A percentile compares a stretch with the other conserved stretches of the same genome.
These are phyloP conservation scores for Fukomys damarensis DNA, from an alignment of 2,113 vertebrate species.

Conservation along the genomic window DNA sequence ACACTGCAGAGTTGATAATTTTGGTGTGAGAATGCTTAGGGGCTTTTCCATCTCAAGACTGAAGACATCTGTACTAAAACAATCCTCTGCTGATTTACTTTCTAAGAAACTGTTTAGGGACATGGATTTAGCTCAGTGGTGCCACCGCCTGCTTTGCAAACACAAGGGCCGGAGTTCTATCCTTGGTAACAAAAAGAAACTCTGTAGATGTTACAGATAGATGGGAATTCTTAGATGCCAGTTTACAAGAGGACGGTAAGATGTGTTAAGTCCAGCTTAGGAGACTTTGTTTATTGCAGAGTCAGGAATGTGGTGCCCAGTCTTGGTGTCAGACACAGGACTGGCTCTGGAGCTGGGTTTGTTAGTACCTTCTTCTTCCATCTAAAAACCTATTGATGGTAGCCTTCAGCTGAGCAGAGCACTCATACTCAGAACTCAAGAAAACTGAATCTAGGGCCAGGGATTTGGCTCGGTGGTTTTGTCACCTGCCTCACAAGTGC, in stretches of 20 bases:
- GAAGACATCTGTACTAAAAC: neutral
- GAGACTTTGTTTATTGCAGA: constrained; percentile 34
- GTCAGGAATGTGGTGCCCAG: neutral
- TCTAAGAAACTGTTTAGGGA: too few relatives aligned
- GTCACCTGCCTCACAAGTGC: too few relatives aligned
- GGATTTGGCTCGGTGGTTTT: too few relatives aligned
- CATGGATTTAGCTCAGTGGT: too few relatives aligned
- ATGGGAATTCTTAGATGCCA: neutral
- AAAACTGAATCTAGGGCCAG: neutral
- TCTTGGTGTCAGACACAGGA: neutral
- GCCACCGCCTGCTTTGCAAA: too few relatives aligned
- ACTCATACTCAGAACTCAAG: neutral
- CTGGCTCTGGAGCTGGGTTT: neutral
- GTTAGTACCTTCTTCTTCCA: neutral
- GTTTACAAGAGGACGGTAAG: constrained; percentile 38
- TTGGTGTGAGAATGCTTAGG: neutral
- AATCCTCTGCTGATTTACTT: neutral
- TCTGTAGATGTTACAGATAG: neutral
- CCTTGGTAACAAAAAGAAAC: neutral
- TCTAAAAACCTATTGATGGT: constrained; percentile 37
- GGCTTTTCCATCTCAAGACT: neutral
- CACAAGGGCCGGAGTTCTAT: too few relatives aligned
- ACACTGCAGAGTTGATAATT: neutral
- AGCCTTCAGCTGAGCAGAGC: neutral
- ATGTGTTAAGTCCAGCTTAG: neutral